A percentile compares a stretch with the other conserved stretches of the same genome.
phyloP scores from a whole-genome alignment of 1,140 invertebrate species.

The Papilio polytes region DNA sequence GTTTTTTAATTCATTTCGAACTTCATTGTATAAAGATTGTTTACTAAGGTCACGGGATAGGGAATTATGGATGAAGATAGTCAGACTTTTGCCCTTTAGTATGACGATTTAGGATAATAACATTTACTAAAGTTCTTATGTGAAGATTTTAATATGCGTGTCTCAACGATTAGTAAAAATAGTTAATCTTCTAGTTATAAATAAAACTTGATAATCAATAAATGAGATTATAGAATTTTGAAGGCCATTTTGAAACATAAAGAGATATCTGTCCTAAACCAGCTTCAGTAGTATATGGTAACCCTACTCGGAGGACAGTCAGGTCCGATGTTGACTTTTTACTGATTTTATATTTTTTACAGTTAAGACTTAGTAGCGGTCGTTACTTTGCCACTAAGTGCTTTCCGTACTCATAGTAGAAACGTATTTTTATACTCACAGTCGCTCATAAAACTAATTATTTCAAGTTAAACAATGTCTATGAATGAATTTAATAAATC shows the following conservation, averaged over 20 bases:
- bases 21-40: background rate
- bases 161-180: no score
- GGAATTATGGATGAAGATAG: no score
- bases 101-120: no score
- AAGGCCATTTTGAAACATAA: background rate
- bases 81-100: no score
- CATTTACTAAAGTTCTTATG: no score
- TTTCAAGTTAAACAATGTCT: no score
- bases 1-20: background rate
- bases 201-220: no score
- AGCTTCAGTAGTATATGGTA: background rate
- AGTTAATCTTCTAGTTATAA: no score
- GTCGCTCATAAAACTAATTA: background rate
- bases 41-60: background rate
- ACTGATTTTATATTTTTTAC: conserved; percentile 38
- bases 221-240: no score
- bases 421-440: background rate
- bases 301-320: conserved; percentile 26
- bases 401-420: background rate
- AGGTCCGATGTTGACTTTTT: conserved; percentile 37
- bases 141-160: no score
- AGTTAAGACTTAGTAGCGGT: conserved; percentile 21
- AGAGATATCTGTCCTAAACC: background rate
- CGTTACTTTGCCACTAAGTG: background rate
- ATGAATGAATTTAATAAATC: no score